phyloP scores from a whole-genome alignment of 2,888 invertebrate species.

The Calameuta filiformis region DNA sequence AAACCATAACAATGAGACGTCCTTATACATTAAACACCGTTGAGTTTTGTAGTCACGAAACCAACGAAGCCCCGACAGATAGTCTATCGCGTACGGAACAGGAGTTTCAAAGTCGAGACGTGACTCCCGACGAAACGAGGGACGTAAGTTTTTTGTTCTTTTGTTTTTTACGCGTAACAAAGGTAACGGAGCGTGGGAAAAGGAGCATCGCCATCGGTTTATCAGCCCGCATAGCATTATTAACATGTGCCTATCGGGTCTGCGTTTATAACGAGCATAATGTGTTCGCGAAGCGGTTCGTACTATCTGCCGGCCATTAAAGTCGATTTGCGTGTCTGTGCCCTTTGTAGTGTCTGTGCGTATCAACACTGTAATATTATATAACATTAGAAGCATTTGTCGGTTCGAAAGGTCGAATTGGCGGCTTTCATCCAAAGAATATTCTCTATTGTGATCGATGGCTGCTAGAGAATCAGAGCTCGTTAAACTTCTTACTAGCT shows the following conservation, averaged over 20 bases:
- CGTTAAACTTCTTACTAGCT: not conserved
- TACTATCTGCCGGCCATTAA: slow-evolving; percentile 32
- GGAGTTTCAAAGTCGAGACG: slow-evolving; percentile 25
- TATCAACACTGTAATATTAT: not conserved
- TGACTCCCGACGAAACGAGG: slow-evolving; percentile 14
- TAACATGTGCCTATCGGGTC: slow-evolving; percentile 41
- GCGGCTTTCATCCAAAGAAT: not conserved
- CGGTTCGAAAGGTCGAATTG: not conserved
- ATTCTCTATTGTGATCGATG: not conserved
- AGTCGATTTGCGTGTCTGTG: slow-evolving; percentile 22
- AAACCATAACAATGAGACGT: not conserved
- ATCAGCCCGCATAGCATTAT: slow-evolving; percentile 48
- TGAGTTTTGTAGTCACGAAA: slow-evolving; percentile 7
- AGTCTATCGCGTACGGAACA: slow-evolving; percentile 24
- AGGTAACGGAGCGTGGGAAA: slow-evolving; percentile 46
- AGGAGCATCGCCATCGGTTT: slow-evolving; percentile 44
- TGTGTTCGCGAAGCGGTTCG: slow-evolving; percentile 35
- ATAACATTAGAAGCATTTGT: not conserved
- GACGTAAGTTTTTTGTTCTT: not conserved
- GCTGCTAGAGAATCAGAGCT: not conserved
- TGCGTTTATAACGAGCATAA: slow-evolving; percentile 32
- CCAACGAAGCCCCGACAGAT: slow-evolving; percentile 24
- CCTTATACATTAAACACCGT: not conserved
- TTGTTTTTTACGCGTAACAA: slow-evolving; percentile 1
- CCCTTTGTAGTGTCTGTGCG: not conserved